phyloP scores from a whole-genome alignment of 2,797 vertebrate species.

The Coregonus ussuriensis region DNA sequence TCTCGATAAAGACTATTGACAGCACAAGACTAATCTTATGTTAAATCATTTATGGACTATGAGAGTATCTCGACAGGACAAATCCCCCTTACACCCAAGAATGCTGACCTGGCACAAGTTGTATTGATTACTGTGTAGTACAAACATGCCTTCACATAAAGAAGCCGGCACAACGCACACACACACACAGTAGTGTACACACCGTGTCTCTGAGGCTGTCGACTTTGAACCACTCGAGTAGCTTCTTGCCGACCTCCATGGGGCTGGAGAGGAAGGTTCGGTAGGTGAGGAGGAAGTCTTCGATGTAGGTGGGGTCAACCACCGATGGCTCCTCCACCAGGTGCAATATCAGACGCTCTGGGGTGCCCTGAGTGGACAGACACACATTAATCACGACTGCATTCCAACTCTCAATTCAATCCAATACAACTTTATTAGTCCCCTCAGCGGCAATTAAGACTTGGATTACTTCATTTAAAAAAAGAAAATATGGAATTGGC shows the following conservation, averaged over 20 bases:
- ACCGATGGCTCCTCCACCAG: conserved; percentile 97
- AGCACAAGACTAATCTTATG: conserved; percentile 53
- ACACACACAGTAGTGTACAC: conserved; percentile 18
- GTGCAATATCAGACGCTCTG: conserved; percentile 94
- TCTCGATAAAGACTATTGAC: conserved; percentile 56
- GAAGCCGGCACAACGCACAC: conserved; percentile 17
- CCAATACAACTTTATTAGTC: conserved; percentile 59
- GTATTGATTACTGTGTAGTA: conserved; percentile 48
- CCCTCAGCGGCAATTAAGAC: conserved; percentile 73
- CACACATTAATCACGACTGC: not conserved
- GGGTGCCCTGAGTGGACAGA: conserved; percentile 84
- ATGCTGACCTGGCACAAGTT: conserved; percentile 58
- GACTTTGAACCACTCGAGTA: conserved; percentile 93
- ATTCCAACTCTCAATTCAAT: not conserved
- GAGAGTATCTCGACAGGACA: conserved; percentile 34
- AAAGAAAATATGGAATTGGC: not conserved
- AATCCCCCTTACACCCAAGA: conserved; percentile 46
- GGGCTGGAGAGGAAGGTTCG: conserved; percentile 93
- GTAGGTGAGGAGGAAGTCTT: conserved; percentile 95
- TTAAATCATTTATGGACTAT: conserved; percentile 49
- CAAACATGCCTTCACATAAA: conserved; percentile 31
- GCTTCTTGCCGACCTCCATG: conserved; percentile 90
- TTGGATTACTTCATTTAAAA: not conserved
- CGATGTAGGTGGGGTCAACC: conserved; percentile 96
- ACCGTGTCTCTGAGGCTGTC: conserved; percentile 93